Base-by-base conservation (phyloP, 2,113 vertebrate species). In the Chamaetylas fuelleborni region DNA sequence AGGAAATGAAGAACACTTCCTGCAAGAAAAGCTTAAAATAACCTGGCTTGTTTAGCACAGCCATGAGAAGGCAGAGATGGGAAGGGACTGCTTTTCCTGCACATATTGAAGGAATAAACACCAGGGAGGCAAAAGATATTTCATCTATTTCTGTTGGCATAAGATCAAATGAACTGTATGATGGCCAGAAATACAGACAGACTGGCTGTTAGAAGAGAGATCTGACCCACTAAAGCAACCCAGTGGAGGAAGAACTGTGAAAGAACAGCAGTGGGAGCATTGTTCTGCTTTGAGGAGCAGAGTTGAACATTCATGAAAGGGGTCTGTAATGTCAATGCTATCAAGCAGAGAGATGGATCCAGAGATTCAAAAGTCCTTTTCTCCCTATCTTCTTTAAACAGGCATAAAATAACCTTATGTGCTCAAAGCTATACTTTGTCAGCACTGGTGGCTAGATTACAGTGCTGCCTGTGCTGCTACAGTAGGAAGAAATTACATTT, bases 131-230 rank as follows among this genome's bases (percentile, higher is more conserved):
- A 78, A 70, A 81, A 88, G 64, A 92, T 81, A 73, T 77, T 87
- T 86, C 84, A 87, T 60, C 47, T 91, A 66, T 78, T 94, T 89
- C 53, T 64, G 64, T 20, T 84, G 90, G 65, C 48, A 16, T 47
- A 47, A 79, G 43, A 92, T 81, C 84, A 95, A 89, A 91, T 31
- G 8, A 91, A 50, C 38, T 38, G 23, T 34, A 43, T 64, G 77
- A 47, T 67, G 43, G 20, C 17, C 73, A 91, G 65, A 85, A 84
- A 87, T 89, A 87, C 23, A 50, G 54, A 50, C 5, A 67, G 61
- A 24, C 29, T 91, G 61, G 29, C 43, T 86, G 47, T 40, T 34
- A 67, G 65, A 74, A 81, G 60, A 89, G 64, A 62, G 51, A 71
- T 81, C 54, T 0, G 0, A 84, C 50, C 51, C 33, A 56, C 33